phyloP scores from a whole-genome alignment of 30 jellyfish, hydroid and myxozoan genomes.

The Pelagia noctiluca region DNA sequence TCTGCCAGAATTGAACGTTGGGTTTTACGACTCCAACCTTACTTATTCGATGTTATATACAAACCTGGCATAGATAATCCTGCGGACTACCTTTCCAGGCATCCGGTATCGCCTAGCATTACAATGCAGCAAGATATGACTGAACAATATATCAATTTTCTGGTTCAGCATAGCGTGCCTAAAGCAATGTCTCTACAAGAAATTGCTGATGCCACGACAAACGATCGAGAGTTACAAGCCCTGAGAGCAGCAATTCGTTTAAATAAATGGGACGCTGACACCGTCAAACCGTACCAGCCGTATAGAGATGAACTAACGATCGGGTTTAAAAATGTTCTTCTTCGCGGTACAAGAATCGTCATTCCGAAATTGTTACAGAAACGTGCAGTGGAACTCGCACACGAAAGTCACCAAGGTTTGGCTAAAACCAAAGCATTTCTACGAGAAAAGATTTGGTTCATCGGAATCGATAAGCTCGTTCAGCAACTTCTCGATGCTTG shows the following conservation, averaged over 20 bases:
- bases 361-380: slow-evolving; percentile 9
- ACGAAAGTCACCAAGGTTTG: slow-evolving; percentile 22
- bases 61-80: slow-evolving; percentile 20
- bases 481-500: slow-evolving; percentile 1
- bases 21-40: no score
- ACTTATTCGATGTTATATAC: slow-evolving; percentile 8
- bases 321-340: not conserved
- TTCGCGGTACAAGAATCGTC: slow-evolving; percentile 4
- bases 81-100: slow-evolving; percentile 41
- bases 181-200: slow-evolving; percentile 50
- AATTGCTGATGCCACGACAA: slow-evolving; percentile 24
- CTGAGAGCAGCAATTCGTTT: slow-evolving; percentile 31
- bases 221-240: slow-evolving; percentile 33
- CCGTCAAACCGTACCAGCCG: slow-evolving; percentile 21
- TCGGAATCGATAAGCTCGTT: not conserved
- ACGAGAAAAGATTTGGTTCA: slow-evolving; percentile 11
- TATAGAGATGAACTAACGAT: slow-evolving; percentile 7
- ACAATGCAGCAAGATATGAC: slow-evolving; percentile 3
- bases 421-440: slow-evolving; percentile 19
- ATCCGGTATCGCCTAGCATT: slow-evolving; percentile 22
- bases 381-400: not conserved
- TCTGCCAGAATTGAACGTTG: no score
- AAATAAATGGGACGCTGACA: slow-evolving; percentile 21
- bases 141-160: slow-evolving; percentile 39
- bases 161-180: slow-evolving; percentile 16